Evolutionary conservation across 2,113 vertebrate genomes (phyloP).

Genomic region (Upupa epops): DNA sequence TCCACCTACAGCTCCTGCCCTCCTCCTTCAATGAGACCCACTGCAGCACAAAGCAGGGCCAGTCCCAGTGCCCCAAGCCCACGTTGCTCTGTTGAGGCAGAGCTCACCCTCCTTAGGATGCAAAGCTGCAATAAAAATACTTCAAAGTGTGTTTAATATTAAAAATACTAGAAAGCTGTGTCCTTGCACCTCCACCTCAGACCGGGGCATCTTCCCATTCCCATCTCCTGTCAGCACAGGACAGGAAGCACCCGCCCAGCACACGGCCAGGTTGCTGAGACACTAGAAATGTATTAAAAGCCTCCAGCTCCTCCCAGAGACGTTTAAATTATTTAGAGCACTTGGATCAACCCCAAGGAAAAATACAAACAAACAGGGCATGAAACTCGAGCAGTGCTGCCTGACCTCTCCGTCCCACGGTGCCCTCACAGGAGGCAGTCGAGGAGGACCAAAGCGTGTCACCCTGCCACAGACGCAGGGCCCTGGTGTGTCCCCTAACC

Average conservation of each 20-base stretch:
- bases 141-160: background rate
- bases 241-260: background rate
- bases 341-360: slow-evolving; percentile 32
- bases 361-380: slow-evolving; percentile 31
- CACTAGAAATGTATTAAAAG: background rate
- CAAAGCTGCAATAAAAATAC: background rate
- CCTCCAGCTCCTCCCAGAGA: background rate
- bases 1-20: background rate
- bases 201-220: background rate
- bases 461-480: background rate
- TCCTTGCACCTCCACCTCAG: background rate
- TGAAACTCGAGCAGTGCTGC: background rate
- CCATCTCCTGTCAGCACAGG: background rate
- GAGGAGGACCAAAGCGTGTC: background rate
- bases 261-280: background rate
- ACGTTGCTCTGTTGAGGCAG: background rate
- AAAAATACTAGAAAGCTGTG: too few relatives aligned
- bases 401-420: background rate
- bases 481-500: background rate
- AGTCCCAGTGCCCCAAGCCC: rapidly evolving
- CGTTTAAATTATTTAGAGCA: slow-evolving; percentile 23
- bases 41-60: rapidly evolving
- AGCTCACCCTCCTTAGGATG: background rate
- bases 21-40: background rate
- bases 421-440: background rate